Percentiles rank a stretch among this genome's conserved stretches.
These are phyloP conservation scores for Solea solea DNA, from an alignment of 2,113 vertebrate genomes.

Conservation along the genomic window DNA sequence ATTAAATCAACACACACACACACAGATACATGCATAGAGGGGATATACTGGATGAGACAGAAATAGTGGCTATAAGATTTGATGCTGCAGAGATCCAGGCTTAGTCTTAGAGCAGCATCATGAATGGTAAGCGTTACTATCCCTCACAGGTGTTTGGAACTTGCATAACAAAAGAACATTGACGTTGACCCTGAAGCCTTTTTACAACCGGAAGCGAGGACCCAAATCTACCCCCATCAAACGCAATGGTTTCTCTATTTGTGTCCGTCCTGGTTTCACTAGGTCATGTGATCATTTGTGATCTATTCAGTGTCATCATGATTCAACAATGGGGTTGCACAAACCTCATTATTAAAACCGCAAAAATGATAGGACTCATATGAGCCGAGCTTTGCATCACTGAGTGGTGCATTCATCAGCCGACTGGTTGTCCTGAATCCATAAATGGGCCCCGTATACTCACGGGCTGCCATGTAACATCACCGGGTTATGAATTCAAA, in stretches of 20 bases:
- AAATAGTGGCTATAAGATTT: constrained; percentile 13
- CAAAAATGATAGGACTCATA: constrained; percentile 31
- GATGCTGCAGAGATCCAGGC: constrained; percentile 2
- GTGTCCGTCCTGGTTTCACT: constrained; percentile 21
- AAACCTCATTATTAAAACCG: constrained; percentile 40
- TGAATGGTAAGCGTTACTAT: constrained; percentile 19
- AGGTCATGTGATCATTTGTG: constrained; percentile 17
- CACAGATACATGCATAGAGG: background rate
- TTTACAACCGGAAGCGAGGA: constrained; percentile 8
- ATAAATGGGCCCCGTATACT: constrained; percentile 52
- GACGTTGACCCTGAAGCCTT: background rate
- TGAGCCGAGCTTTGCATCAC: constrained; percentile 11
- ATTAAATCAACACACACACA: background rate
- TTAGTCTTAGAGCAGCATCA: no score
- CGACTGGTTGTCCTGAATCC: constrained; percentile 45
- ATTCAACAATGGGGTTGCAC: constrained; percentile 2
- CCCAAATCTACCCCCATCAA: constrained; percentile 3
- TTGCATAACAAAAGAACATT: background rate
- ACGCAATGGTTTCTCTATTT: background rate
- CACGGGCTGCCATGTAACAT: constrained; percentile 33
- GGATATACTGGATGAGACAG: background rate
- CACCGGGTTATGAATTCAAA: constrained; percentile 48
- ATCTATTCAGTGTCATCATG: background rate
- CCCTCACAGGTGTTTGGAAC: background rate
- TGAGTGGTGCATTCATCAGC: constrained; percentile 24